These are phyloP conservation scores for Gastracanthus pulcherrimus DNA, from an alignment of 2,888 invertebrate genomes.

Conservation along the genomic window DNA sequence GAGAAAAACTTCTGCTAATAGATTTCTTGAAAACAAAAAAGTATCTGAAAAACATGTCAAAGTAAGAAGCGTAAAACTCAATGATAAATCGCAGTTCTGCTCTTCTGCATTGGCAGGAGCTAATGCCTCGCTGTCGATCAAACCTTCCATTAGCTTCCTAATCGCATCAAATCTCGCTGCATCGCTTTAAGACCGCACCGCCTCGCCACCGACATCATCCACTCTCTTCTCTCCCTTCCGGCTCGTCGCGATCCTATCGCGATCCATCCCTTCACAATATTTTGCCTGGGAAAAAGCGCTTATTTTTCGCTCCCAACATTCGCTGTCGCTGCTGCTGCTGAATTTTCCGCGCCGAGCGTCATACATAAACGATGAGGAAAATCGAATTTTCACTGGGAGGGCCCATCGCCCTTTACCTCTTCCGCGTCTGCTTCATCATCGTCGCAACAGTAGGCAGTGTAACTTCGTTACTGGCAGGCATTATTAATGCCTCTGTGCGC, in stretches of 20 bases:
- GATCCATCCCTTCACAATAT: slow-evolving; percentile 26
- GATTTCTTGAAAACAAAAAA: neutral
- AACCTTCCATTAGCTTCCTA: slow-evolving; percentile 29
- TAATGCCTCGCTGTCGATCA: slow-evolving; percentile 28
- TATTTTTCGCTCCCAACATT: slow-evolving; percentile 3
- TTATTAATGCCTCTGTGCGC: slow-evolving; percentile 61
- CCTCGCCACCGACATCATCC: neutral
- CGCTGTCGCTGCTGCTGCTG: neutral
- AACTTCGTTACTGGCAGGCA: slow-evolving; percentile 64
- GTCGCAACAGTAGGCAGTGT: slow-evolving; percentile 42
- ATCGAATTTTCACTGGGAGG: slow-evolving; percentile 49
- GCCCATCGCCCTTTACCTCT: slow-evolving; percentile 14
- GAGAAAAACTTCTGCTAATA: too few species aligned
- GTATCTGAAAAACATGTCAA: neutral
- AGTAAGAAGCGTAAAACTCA: neutral
- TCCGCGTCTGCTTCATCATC: slow-evolving; percentile 31
- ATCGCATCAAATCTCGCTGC: slow-evolving; percentile 29
- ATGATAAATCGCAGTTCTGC: slow-evolving; percentile 20
- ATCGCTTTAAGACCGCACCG: slow-evolving; percentile 22
- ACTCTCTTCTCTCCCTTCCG: neutral
- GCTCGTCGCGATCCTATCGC: neutral
- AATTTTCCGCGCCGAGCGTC: slow-evolving; percentile 39
- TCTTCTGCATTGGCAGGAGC: neutral
- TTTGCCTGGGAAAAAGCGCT: neutral
- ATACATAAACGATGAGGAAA: slow-evolving; percentile 51